phyloP scores from a whole-genome alignment of 2,888 invertebrate genomes.

The Resseliella maxima region DNA sequence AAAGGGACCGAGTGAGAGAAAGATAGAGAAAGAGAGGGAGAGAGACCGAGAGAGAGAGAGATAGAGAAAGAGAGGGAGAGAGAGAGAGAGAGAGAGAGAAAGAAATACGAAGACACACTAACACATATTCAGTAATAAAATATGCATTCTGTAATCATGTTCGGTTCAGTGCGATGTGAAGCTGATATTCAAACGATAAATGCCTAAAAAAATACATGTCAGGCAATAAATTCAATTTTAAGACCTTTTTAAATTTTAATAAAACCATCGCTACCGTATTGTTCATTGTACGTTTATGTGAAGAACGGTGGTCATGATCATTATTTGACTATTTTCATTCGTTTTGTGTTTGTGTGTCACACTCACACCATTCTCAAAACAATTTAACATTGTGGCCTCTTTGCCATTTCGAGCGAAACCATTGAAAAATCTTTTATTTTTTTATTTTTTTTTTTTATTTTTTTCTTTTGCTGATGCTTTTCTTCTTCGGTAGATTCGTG shows the following conservation, averaged over 20 bases:
- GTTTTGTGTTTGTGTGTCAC: too few species aligned
- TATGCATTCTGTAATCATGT: constrained; percentile 4
- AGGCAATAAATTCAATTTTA: constrained; percentile 44
- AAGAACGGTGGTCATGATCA: constrained; percentile 12
- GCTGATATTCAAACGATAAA: constrained; percentile 4
- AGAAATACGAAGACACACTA: too few species aligned
- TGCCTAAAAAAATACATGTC: neutral
- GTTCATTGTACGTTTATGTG: neutral
- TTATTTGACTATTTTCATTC: constrained; percentile 33
- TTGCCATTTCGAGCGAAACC: too few species aligned
- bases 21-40: too few species aligned
- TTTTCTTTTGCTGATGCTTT: neutral
- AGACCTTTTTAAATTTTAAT: constrained; percentile 43
- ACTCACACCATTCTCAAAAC: too few species aligned
- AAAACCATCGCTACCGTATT: neutral
- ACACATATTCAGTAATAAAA: neutral
- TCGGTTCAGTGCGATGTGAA: neutral
- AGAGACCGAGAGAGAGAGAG: too few species aligned
- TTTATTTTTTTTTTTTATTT: too few species aligned
- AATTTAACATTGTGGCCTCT: too few species aligned
- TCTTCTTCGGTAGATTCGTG: neutral
- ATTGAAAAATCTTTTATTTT: too few species aligned
- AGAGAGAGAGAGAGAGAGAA: too few species aligned
- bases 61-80: too few species aligned
- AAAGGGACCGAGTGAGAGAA: too few species aligned